Evolutionary conservation across 1,140 invertebrate species (phyloP), one percentile per base, ranked within the genome.

Genomic region (Galendromus occidentalis): DNA sequence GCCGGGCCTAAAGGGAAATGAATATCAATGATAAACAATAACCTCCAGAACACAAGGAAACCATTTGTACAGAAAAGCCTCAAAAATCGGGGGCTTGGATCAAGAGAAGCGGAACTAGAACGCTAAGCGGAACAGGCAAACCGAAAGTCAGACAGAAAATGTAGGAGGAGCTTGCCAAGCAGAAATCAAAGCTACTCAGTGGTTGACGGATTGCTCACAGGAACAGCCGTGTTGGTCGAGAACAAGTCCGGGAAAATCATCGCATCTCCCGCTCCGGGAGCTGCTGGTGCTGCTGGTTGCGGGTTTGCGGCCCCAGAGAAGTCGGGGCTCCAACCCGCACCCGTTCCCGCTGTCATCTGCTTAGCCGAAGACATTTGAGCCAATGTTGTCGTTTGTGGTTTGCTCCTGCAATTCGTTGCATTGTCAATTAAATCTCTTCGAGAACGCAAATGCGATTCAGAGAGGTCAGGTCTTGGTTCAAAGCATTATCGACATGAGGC

Each of bases 231-330:
- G 14, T 25, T 59, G 14, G 51, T 59, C 14, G 51, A 59, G 51
- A 59, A 59, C 14, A 59, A 33, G 33, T 59, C 51, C 14, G 51
- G 33, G 51, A 59, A 59, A 25, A 59, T 59, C 51, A 59, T 59
- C 17, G 51, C 51, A 29, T 14, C 51, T 29, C 51, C 51, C 25
- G 51, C 25, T 17, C 25, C 51, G 22, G 22, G 25, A 25, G 51
- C 51, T 33, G 51, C 22, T 25, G 25, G 51, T 17, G 14, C 22
- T 18, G 14, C 51, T 17, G 14, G 14, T 33, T 25, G 33, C 22
- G 33, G 33, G 33, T 39, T 39, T 39, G 33, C 33, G 33, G 33
- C 33, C 33, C 25, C 14, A 25, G 51, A 59, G 22, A 59, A 59
- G 51, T 59, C 51, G 51, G 51, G 51, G 33, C 22, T 59, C 51